A percentile compares a stretch with the other conserved stretches of the same genome.
phyloP scores from a whole-genome alignment of 2,888 invertebrate species.

The Parnassius smintheus region DNA sequence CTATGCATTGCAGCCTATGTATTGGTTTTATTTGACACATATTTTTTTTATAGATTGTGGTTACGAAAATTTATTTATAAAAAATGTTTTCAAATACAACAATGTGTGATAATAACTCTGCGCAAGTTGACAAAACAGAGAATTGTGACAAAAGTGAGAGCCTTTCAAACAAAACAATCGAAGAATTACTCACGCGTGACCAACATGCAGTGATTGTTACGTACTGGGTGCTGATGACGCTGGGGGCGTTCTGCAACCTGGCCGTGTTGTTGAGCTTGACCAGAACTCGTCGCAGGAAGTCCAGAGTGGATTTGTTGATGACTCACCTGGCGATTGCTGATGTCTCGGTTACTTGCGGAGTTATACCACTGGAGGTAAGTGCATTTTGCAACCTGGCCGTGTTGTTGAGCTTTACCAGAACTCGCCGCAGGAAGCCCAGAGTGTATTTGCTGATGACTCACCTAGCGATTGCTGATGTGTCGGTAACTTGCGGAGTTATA shows the following conservation, averaged over 20 bases:
- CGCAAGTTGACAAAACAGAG: not conserved
- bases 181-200: slow-evolving; percentile 43
- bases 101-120: not conserved
- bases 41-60: not conserved
- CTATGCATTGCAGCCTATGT: too few species aligned
- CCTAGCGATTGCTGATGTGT: slow-evolving; percentile 88
- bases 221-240: slow-evolving; percentile 82
- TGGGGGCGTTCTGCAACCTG: slow-evolving; percentile 87
- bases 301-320: slow-evolving; percentile 89
- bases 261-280: slow-evolving; percentile 85
- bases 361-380: slow-evolving; percentile 81
- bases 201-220: slow-evolving; percentile 77
- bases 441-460: slow-evolving; percentile 91
- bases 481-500: slow-evolving; percentile 90
- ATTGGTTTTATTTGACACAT: not conserved
- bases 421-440: slow-evolving; percentile 84
- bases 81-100: not conserved
- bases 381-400: slow-evolving; percentile 87
- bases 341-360: slow-evolving; percentile 89
- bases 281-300: slow-evolving; percentile 83
- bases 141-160: not conserved
- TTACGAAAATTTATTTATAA: not conserved
- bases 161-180: slow-evolving; percentile 29
- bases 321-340: slow-evolving; percentile 90
- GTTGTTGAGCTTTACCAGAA: slow-evolving; percentile 83